Evolutionary conservation across 1,140 invertebrate species (phyloP).

Genomic region (Caenorhabditis inopinata): DNA sequence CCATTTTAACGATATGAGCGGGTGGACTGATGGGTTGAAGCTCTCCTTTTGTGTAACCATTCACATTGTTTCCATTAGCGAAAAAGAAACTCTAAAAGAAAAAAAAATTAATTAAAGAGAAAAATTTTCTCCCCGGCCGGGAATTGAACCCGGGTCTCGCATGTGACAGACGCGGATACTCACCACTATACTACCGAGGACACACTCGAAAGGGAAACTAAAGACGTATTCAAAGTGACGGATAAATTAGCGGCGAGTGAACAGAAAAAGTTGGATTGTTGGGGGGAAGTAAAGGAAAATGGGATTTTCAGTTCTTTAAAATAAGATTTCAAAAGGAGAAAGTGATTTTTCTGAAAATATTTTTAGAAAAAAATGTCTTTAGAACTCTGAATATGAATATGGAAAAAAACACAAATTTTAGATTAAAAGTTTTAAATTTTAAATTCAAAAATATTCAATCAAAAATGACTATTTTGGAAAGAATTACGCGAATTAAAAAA

Average conservation of each 20-base stretch:
- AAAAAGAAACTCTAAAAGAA: conserved; percentile 34
- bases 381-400: too few relatives aligned
- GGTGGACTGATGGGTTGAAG: neutral
- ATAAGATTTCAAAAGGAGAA: too few relatives aligned
- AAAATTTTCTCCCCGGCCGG: conserved; percentile 55
- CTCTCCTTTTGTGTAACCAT: conserved; percentile 39
- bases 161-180: conserved; percentile 59
- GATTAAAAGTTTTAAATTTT: too few relatives aligned
- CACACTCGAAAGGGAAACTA: neutral
- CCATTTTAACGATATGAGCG: conserved; percentile 36
- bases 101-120: neutral
- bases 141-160: conserved; percentile 61
- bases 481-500: too few relatives aligned
- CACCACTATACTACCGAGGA: conserved; percentile 58
- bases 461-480: too few relatives aligned
- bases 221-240: neutral
- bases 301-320: too few relatives aligned
- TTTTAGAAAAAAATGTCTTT: too few relatives aligned
- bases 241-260: neutral
- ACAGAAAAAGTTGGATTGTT: too few relatives aligned
- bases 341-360: too few relatives aligned
- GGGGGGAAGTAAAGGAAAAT: too few relatives aligned
- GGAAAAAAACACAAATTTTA: too few relatives aligned
- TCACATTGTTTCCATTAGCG: conserved; percentile 1
- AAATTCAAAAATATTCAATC: too few relatives aligned